Percentiles rank a stretch among this genome's conserved stretches.
phyloP scores from a whole-genome alignment of 2,797 vertebrate genomes.

The Danio jaintianensis region DNA sequence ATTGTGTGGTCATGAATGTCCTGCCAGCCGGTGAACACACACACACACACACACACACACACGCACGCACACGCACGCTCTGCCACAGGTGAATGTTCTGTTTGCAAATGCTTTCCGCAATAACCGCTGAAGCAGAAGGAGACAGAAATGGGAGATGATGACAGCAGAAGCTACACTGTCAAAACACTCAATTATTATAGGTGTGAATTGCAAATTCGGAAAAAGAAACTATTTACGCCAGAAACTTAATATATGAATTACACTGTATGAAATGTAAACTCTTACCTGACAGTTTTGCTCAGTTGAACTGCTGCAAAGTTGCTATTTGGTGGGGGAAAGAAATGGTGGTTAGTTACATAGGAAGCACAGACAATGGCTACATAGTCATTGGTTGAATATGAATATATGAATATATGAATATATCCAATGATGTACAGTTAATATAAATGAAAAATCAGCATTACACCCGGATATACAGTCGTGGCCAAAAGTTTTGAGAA shows the following conservation, averaged over 20 bases:
- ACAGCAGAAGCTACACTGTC: not conserved
- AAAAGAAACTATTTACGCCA: not conserved
- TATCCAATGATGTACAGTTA: not conserved
- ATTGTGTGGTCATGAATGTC: conserved; percentile 79
- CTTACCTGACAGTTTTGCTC: conserved; percentile 52
- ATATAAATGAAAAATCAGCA: not conserved
- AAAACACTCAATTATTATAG: not conserved
- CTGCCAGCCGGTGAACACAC: conserved; percentile 76
- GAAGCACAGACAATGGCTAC: no score
- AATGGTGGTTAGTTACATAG: no score
- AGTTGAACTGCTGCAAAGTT: not conserved
- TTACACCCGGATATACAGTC: not conserved
- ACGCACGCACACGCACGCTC: conserved; percentile 1
- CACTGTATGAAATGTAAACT: not conserved
- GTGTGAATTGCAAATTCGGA: not conserved
- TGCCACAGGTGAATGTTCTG: conserved; percentile 69
- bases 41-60: conserved; percentile 31
- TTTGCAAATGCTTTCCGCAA: conserved; percentile 63
- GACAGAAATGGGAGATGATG: not conserved
- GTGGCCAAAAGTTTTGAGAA: no score
- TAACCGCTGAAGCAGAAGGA: conserved; percentile 43
- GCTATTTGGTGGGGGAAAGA: no score
- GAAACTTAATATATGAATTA: not conserved
- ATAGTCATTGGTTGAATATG: no score
- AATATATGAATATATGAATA: no score